Base-by-base conservation (phyloP, 1,140 invertebrate genomes). In the Eupeodes corollae region DNA sequence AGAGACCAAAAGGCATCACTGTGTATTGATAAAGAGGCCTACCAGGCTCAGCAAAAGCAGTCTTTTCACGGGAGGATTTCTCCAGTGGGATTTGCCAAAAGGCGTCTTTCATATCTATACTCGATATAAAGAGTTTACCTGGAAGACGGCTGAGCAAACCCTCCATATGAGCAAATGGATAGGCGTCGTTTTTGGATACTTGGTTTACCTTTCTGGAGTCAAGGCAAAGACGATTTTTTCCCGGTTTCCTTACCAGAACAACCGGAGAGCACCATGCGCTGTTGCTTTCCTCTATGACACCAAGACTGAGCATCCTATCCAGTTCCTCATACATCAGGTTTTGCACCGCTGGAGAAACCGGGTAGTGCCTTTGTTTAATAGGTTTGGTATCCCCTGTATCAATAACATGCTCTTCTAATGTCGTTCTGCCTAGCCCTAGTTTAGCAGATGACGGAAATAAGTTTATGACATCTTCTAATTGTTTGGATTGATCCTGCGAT, bases 1-100 rank as follows among this genome's bases (percentile, higher is more conserved):
- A 50, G 3, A 50, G 32, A n/a, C 49, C 49, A 26, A 50, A 50
- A 12, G 49, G 48, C 48, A 49, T 49, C 64, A 39, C 44, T 3
- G 31, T 44, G 18, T 32, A 49, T 10, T 42, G 38, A 14, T 51
- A 51, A 5, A 47, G 16, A 11, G 45, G 49, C 33, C 45, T 16
- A 35, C 35, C 35, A 8, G 45, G 45, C 12, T 46, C 19, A 47
- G 52, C 61, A 50, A 73, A 72, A 2, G 66, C 70, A 2, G 71
- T 75, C 37, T 71, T 71, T 37, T 59, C 45, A 35, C 48, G 51
- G 12, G 51, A 57, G 8, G 45, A 45, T 5, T 52, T 33, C 5
- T 50, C 53, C 1, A 70, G 16, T 0, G 56, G 57, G 2, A 71
- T 53, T 47, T 71, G 63, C 53, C 55, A 62, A 48, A 56, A 68